Base-by-base conservation (phyloP, 53 echinoderm and acorn worm species). In the Mesocentrotus franciscanus region DNA sequence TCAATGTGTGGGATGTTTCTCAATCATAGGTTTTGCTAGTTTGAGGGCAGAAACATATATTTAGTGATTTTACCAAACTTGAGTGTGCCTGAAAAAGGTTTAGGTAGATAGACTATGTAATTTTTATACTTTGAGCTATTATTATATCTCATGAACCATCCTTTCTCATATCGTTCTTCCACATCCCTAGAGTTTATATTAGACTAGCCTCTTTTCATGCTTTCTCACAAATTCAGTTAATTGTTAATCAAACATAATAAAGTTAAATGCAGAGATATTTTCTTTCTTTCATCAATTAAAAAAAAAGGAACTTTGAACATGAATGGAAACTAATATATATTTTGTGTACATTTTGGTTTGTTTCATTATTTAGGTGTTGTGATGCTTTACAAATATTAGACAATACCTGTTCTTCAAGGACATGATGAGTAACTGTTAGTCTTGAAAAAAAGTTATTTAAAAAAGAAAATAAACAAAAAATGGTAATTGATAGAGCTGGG, bases 81-180 rank as follows among this genome's bases (percentile, higher is more conserved):
- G 8, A 29, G 13, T 72, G 10, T 29, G 10, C 29, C 42, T 22
- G 58, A 56, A 87, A 87, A 58, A 0, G n/a, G 57, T 87, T n/a
- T 57, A 58, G 87, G n/a, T 27, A 57, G 8, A 10, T n/a, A 87
- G 87, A 58, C 87, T 87, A 87, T 11, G 4, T 24, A 56, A 87
- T n/a, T 29, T 58, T 13, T 84, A 87, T 58, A 87, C 57, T 58
- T 87, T 87, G 59, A 87, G 87, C 87, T 87, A 87, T 87, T 57
- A 57, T n/a, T 87, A 87, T 24, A 85, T 87, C 58, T n/a, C 15
- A 13, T 58, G 27, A 58, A 87, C 58, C 58, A 57, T 10, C 58
- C 57, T 10, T 85, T 87, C 13, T 87, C 20, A 12, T 87, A 87
- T 87, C 59, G 27, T 87, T 27, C 87, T 58, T 58, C 20, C 39